Evolutionary conservation across 2,113 vertebrate species (phyloP), one percentile per base, ranked within the genome.

Genomic region (Glaucomys volans): DNA sequence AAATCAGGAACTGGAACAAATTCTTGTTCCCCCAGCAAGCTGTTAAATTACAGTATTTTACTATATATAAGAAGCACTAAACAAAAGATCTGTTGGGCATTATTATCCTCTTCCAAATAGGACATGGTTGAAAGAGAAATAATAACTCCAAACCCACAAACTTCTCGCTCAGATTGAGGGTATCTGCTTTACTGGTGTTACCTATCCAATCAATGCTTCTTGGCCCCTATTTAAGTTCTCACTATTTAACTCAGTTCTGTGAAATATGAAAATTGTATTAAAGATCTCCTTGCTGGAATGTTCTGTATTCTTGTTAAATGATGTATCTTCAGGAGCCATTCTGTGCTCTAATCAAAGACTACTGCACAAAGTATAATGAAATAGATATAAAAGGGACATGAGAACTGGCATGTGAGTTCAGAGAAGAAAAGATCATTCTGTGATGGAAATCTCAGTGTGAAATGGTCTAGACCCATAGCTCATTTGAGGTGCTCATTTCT

Each of bases 1-100:
- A 99, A 99, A 99, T 99, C 99, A 99, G 99, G 99, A 99, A 99
- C 99, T 99, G 99, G 99, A 99, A 99, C 99, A 99, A 98, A 99
- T 99, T 99, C 99, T 99, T 99, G 99, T 99, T 99, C 99, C 99
- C 99, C 99, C 97, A 99, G 99, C 99, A 99, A 99, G 99, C 99
- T 99, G 99, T 99, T 99, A 99, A 99, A 99, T 99, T 99, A 99
- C 99, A 99, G 98, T 99, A 99, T 99, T 99, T 98, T 98, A 97
- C 98, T 97, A 98, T 98, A 98, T 98, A 98, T 98, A 98, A 98
- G 98, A 98, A 98, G 98, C 85, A 0, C 97, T 98, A 97, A 98
- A 98, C 98, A 98, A 98, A 98, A 98, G 98, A 98, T 98, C 97
- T 98, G 96, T 96, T 62, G 97, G 98, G 98, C 98, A 96, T 97